Evolutionary conservation across 2,113 vertebrate species (phyloP), one percentile per base, ranked within the genome.

Genomic region (Nothoprocta pentlandii): DNA sequence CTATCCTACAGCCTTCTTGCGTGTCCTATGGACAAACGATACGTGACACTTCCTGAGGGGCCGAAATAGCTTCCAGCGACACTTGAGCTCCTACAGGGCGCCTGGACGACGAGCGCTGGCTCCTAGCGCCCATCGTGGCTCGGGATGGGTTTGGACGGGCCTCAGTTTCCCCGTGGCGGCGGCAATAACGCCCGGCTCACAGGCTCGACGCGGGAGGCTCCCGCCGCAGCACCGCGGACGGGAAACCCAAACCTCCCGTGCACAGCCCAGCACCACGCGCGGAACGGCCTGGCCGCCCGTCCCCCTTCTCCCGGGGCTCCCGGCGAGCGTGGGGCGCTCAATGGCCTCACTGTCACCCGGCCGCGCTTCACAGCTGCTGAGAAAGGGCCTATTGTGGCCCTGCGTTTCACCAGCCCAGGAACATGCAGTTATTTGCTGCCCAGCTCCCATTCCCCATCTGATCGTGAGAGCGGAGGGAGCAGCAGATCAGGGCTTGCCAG

Each of bases 391-490:
- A 80, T 87, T 93, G 80, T 85, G 69, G 61, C 71, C 76, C 62
- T 81, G 51, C 61, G 70, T 97, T 84, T 93, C 74, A 91, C 81
- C 89, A 85, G 80, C 92, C 0, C 0, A 96, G 96, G 54, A 95
- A 89, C 92, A 94, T 92, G 95, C 82, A 97, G 92, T 92, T 93
- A 85, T 90, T 90, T 95, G 94, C 93, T 93, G 94, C 59, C 85
- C 89, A 92, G 94, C 87, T 96, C 95, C 91, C 92, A 92, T 49
- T 89, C 89, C 63, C 89, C 92, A 91, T 92, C 89, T 94, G 92
- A 96, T 94, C 91, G 36, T 81, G n/a, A 80, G 67, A 85, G 89
- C 95, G 94, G 85, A 64, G 90, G 49, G 9, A 91, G 75, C 81
- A 94, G 75, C 67, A 93, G 81, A 87, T 76, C 67, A 58, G 63